These are phyloP conservation scores for Oophaga pumilio DNA, from an alignment of 2,113 vertebrate genomes.

Conservation along the genomic window DNA sequence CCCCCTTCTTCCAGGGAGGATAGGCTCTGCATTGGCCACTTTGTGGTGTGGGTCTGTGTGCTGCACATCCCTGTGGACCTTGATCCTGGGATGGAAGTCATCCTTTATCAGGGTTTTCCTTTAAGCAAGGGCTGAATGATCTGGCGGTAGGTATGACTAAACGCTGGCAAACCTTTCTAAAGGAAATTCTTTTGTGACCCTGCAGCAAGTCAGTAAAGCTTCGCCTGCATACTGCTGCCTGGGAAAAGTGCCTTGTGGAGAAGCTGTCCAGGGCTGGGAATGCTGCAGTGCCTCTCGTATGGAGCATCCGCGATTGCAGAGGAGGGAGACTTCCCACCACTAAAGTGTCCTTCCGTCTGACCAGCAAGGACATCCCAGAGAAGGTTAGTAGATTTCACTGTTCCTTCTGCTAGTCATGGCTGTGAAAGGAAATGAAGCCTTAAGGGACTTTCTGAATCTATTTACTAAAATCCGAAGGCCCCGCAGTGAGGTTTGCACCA, in stretches of 20 bases:
- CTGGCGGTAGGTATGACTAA: conserved; percentile 47
- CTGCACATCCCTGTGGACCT: conserved; percentile 48
- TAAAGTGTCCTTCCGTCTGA: not conserved
- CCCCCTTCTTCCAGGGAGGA: conserved; percentile 64
- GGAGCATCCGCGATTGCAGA: conserved; percentile 9
- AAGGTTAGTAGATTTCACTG: conserved; percentile 22
- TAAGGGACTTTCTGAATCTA: not conserved
- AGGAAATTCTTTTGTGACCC: conserved; percentile 52
- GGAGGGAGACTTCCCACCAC: not conserved
- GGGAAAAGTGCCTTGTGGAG: conserved; percentile 8
- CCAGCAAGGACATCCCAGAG: too few relatives aligned
- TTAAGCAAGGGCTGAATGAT: not conserved
- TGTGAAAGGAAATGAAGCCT: conserved; percentile 3
- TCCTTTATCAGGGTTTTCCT: conserved; percentile 17
- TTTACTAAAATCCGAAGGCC: not conserved
- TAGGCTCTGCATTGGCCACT: conserved; percentile 67
- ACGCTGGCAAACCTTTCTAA: conserved; percentile 34
- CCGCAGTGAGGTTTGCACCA: not conserved
- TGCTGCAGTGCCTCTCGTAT: conserved; percentile 6
- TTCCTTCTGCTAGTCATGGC: conserved; percentile 2
- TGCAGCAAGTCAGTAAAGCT: conserved; percentile 17
- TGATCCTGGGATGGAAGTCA: conserved; percentile 24
- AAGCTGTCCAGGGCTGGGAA: conserved; percentile 21
- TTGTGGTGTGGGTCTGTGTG: conserved; percentile 60
- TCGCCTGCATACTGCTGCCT: not conserved